These are phyloP conservation scores for Gymnoscopelus braueri DNA, from an alignment of 2,797 vertebrate genomes.

Conservation along the genomic window DNA sequence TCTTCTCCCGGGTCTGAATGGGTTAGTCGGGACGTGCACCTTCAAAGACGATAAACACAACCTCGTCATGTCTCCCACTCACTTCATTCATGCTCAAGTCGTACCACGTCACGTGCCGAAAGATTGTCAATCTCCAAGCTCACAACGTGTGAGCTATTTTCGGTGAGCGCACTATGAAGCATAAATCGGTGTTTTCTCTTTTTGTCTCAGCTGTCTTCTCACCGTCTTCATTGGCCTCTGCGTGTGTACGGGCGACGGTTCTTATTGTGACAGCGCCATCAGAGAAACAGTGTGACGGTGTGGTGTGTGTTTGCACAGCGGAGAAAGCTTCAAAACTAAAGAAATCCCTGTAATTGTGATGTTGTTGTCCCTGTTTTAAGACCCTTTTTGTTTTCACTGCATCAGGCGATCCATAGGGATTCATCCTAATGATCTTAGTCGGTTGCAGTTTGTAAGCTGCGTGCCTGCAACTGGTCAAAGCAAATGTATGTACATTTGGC, in stretches of 20 bases:
- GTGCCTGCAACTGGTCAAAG: conserved; percentile 32
- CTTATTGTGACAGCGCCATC: conserved; percentile 30
- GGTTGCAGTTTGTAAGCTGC: conserved; percentile 38
- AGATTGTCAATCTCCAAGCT: background rate
- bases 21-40: background rate
- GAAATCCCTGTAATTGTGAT: conserved; percentile 39
- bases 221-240: conserved; percentile 20
- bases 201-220: conserved; percentile 16
- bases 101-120: no score
- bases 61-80: conserved; percentile 10
- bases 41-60: conserved; percentile 47
- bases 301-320: conserved; percentile 40
- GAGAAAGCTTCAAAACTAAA: conserved; percentile 49
- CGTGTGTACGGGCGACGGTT: conserved; percentile 40
- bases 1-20: no score
- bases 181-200: no score
- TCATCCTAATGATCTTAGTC: conserved; percentile 49
- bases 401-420: conserved; percentile 47
- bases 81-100: no score
- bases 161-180: no score
- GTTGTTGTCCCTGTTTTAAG: conserved; percentile 17
- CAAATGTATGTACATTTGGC: conserved; percentile 35
- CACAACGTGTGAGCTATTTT: no score
- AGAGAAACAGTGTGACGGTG: conserved; percentile 5
- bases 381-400: conserved; percentile 29